phyloP scores from a whole-genome alignment of 1,140 invertebrate species.

The Triops longicaudatus region DNA sequence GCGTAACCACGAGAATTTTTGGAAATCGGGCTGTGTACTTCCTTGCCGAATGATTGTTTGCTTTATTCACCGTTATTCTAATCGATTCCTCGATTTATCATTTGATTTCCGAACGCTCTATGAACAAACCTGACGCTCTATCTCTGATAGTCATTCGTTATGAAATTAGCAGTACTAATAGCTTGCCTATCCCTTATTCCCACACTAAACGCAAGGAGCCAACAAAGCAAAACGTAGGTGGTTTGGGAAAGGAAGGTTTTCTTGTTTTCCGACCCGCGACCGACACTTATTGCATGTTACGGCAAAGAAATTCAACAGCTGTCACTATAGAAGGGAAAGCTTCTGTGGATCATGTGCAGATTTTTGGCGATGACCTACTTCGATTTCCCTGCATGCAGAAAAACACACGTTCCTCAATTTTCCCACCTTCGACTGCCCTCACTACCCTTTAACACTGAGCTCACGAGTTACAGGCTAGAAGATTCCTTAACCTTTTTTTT shows the following conservation, averaged over 20 bases:
- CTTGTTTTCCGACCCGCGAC: not conserved
- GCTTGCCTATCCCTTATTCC: not conserved
- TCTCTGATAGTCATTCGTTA: not conserved
- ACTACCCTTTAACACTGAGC: too few relatives aligned
- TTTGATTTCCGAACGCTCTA: not conserved
- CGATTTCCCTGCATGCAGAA: too few relatives aligned
- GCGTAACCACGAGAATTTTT: too few relatives aligned
- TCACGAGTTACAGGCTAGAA: too few relatives aligned
- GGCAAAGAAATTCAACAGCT: not conserved
- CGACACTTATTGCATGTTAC: not conserved
- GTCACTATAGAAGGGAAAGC: not conserved
- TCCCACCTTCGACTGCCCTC: too few relatives aligned
- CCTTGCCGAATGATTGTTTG: too few relatives aligned
- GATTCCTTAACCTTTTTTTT: too few relatives aligned
- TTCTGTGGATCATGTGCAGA: too few relatives aligned
- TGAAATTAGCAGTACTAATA: not conserved
- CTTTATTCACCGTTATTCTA: not conserved
- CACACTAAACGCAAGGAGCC: not conserved
- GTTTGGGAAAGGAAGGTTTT: not conserved
- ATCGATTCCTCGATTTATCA: not conserved
- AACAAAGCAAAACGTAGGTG: not conserved
- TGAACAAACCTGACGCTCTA: not conserved
- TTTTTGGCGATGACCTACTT: too few relatives aligned
- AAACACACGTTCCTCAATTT: too few relatives aligned
- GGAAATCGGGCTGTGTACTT: too few relatives aligned